These are phyloP conservation scores for Drosophila guanche DNA, from an alignment of 1,140 invertebrate genomes.

Conservation along the genomic window DNA sequence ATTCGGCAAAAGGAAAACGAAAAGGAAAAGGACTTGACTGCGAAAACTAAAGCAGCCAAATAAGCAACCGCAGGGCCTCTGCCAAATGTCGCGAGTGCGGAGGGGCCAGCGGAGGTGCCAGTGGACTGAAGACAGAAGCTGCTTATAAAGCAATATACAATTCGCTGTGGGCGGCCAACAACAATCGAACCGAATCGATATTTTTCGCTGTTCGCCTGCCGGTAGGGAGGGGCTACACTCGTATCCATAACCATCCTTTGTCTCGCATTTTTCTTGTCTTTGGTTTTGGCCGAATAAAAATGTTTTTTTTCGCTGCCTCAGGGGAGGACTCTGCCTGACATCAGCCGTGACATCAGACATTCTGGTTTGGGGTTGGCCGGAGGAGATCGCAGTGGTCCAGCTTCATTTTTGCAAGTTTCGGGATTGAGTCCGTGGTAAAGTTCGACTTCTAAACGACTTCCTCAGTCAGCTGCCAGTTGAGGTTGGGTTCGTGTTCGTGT, in stretches of 20 bases:
- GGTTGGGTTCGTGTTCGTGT: constrained; percentile 43
- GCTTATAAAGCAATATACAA: constrained; percentile 75
- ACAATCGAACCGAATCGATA: constrained; percentile 70
- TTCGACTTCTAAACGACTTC: constrained; percentile 12
- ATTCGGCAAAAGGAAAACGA: constrained; percentile 10
- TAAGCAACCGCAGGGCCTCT: constrained; percentile 47
- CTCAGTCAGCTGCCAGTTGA: constrained; percentile 57
- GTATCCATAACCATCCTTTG: neutral
- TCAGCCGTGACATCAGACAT: too few relatives aligned
- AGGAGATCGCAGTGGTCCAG: too few relatives aligned
- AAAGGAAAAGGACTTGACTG: constrained; percentile 37
- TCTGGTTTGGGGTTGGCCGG: too few relatives aligned
- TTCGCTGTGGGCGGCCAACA: constrained; percentile 39
- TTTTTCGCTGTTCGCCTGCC: constrained; percentile 51
- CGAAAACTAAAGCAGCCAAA: constrained; percentile 50
- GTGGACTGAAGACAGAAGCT: constrained; percentile 59
- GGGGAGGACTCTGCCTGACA: neutral
- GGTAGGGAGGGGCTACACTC: too few relatives aligned
- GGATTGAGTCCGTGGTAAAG: constrained; percentile 57
- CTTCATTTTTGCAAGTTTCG: constrained; percentile 23
- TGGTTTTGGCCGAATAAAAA: constrained; percentile 31
- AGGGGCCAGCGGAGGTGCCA: neutral
- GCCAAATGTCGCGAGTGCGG: constrained; percentile 6
- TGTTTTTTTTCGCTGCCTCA: constrained; percentile 24
- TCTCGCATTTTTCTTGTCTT: constrained; percentile 51